Evolutionary conservation across 2,888 invertebrate species (phyloP), one percentile per base, ranked within the genome.

Genomic region (Craniophora ligustri): DNA sequence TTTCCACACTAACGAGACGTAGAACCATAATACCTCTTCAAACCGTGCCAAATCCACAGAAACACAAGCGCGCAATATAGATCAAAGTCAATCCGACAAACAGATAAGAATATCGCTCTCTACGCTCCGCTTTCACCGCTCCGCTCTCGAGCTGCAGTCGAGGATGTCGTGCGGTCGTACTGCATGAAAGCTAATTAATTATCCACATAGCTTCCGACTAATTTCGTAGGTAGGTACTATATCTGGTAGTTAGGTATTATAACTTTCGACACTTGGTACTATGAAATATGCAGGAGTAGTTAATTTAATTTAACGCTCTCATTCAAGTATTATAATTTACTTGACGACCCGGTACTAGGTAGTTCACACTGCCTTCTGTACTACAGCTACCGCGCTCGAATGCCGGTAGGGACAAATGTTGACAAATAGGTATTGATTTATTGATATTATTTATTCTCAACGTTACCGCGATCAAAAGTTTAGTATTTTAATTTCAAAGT

Each of bases 1-100:
- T 8, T 15, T 15, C 10, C 2, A 13, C 3, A 32, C n/a, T n/a
- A n/a, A 7, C 6, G 14, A 57, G 21, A 36, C 0, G 5, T 21
- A 18, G 11, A 1, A 45, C 10, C 14, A 10, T 23, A 28, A 21
- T 19, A 0, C 7, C 10, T 1, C 10, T 16, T 13, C 6, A 14
- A 8, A 7, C 19, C 15, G 46, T 30, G 54, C 62, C 68, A 49
- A 67, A 54, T 51, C 41, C 16, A 44, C 15, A 48, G 62, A 67
- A 61, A 67, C 60, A 48, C 36, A 53, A 57, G 53, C 36, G 23
- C n/a, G n/a, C n/a, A n/a, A n/a, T n/a, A 62, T 62, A 60, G 62
- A 73, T 71, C 71, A 73, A 71, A 71, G 71, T 70, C 71, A 44
- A 58, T 53, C 55, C 28, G 26, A 28, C 21, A 49, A 49, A 28